phyloP scores from a whole-genome alignment of 1,140 invertebrate genomes.

The Zaprionus africanus region DNA sequence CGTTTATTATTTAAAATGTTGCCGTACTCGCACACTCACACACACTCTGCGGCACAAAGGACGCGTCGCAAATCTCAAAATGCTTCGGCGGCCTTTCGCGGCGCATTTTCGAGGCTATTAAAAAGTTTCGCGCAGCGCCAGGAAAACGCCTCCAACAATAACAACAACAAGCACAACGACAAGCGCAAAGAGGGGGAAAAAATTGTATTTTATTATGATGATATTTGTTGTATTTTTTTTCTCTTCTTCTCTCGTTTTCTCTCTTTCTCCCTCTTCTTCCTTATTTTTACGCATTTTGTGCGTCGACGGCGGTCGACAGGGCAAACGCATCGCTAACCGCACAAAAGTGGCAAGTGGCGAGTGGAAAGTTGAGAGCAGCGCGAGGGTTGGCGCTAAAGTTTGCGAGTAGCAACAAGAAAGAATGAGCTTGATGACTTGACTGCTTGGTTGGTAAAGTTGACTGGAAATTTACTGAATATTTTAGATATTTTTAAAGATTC shows the following conservation, averaged over 20 bases:
- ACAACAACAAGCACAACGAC: slow-evolving; percentile 2
- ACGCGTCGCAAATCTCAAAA: slow-evolving; percentile 50
- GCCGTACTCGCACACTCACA: slow-evolving; percentile 12
- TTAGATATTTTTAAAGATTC: too few relatives aligned
- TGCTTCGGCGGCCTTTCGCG: slow-evolving; percentile 42
- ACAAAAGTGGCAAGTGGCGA: slow-evolving; percentile 6
- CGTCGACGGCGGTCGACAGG: slow-evolving; percentile 32
- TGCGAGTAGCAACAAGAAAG: too few relatives aligned
- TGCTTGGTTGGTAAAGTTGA: too few relatives aligned
- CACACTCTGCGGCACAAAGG: neutral
- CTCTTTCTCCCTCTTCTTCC: neutral
- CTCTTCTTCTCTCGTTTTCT: slow-evolving; percentile 31
- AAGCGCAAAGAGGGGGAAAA: slow-evolving; percentile 11
- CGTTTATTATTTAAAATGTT: slow-evolving; percentile 46
- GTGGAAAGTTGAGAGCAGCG: neutral
- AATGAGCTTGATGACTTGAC: too few relatives aligned
- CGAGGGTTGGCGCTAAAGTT: slow-evolving; percentile 11
- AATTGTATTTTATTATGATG: slow-evolving; percentile 48
- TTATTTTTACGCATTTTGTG: slow-evolving; percentile 53
- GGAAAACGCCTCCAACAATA: slow-evolving; percentile 28
- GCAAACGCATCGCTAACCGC: slow-evolving; percentile 49
- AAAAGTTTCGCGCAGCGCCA: slow-evolving; percentile 52
- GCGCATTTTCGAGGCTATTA: slow-evolving; percentile 61
- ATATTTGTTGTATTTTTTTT: slow-evolving; percentile 26
- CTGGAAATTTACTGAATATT: too few relatives aligned